These are phyloP conservation scores for Euschistus heros DNA, from an alignment of 1,140 invertebrate species.

Conservation along the genomic window DNA sequence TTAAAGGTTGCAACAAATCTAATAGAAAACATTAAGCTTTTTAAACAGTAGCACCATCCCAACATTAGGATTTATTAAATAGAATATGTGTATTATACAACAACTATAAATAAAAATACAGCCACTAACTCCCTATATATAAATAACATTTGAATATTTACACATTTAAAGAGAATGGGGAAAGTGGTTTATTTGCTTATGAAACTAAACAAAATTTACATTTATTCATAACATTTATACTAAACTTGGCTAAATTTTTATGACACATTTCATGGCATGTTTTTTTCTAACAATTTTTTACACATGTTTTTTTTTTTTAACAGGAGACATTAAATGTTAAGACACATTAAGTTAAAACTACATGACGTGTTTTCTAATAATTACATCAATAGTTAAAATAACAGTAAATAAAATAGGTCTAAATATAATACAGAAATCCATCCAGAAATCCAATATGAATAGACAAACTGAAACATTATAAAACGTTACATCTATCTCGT, in stretches of 20 bases:
- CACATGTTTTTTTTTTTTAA: neutral
- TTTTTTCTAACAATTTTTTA: constrained; percentile 1
- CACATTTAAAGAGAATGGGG: neutral
- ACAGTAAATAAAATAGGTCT: too few relatives aligned
- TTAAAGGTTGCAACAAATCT: constrained; percentile 10
- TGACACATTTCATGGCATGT: constrained; percentile 13
- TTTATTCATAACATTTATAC: constrained; percentile 13
- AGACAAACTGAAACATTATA: too few relatives aligned
- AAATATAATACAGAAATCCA: too few relatives aligned
- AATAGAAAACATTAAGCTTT: constrained; percentile 18
- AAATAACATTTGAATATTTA: neutral
- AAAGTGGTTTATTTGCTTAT: constrained; percentile 9
- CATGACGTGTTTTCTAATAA: too few relatives aligned
- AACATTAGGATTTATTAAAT: constrained; percentile 2
- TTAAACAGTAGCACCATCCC: constrained; percentile 22
- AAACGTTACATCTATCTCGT: too few relatives aligned
- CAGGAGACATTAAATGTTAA: too few relatives aligned
- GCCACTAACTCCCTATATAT: neutral
- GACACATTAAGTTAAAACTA: too few relatives aligned
- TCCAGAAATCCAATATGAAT: too few relatives aligned
- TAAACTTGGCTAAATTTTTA: constrained; percentile 19
- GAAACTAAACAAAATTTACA: constrained; percentile 15
- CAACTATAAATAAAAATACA: neutral
- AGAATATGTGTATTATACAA: constrained; percentile 22
- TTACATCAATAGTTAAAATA: too few relatives aligned